Evolutionary conservation across 2,888 invertebrate genomes (phyloP), one percentile per base, ranked within the genome.

Genomic region (Stenodera caucasica): DNA sequence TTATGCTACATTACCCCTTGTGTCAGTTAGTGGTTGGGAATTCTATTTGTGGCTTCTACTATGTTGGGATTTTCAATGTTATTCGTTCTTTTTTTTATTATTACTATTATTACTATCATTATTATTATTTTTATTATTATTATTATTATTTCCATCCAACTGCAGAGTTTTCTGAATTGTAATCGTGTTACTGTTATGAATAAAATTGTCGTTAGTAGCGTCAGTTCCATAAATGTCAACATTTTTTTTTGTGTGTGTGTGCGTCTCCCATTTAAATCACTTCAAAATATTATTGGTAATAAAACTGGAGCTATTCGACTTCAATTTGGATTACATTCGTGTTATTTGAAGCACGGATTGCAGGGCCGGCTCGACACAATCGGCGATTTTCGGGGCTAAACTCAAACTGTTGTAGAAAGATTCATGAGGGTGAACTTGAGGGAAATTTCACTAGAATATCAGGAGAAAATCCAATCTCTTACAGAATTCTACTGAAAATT

Each of bases 1-100:
- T 73, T 69, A 73, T 71, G 72, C 70, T 70, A 72, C 73, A 73
- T 73, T 73, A 72, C 70, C 67, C 69, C 64, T 60, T 70, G 73
- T 70, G 73, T 72, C 72, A 70, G 68, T 70, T 71, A 63, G 70
- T 62, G 70, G 70, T 67, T 65, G 61, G 45, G 62, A 70, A 72
- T 73, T 68, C 69, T 69, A 67, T 73, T 72, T 70, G 63, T 63
- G 61, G 63, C 60, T 23, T 45, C 45, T 45, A 40, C 40, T 40
- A 23, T 63, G 58, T 29, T 58, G 57, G 55, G 57, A 60, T 60
- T 63, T 60, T 60, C 60, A 60, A 60, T 58, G 63, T 55, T 45
- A 9, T 1, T 30, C 30, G 30, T 30, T 6, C 26, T 26, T 30
- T 5, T 58, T 62, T 59, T 59, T 59, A 55, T 62, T 62, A 59